A percentile compares a stretch with the other conserved stretches of the same genome.
These are phyloP conservation scores for Hybognathus amarus DNA, from an alignment of 2,797 vertebrate species.

Conservation along the genomic window DNA sequence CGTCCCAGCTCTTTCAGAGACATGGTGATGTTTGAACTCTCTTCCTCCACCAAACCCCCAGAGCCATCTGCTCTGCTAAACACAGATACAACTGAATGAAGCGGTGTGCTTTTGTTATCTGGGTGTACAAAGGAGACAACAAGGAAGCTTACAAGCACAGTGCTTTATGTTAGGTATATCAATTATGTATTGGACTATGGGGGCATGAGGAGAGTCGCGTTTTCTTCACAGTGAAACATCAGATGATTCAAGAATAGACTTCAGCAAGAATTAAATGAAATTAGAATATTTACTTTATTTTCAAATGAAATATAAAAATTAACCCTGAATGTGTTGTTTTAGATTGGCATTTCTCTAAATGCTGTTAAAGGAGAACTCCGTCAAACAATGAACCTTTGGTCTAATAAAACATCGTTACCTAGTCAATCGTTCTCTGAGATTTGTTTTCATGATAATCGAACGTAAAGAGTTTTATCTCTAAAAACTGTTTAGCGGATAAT, in stretches of 20 bases:
- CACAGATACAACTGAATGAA: slow-evolving; percentile 34
- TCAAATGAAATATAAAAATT: background rate
- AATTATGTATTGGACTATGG: slow-evolving; percentile 49
- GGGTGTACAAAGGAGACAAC: background rate
- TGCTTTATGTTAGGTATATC: slow-evolving; percentile 48
- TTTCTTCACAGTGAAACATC: background rate
- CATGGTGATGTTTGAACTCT: slow-evolving; percentile 53
- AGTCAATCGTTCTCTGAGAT: too few species aligned
- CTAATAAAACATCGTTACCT: too few species aligned
- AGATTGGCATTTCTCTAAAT: background rate
- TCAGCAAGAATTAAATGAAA: background rate
- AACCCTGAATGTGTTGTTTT: background rate
- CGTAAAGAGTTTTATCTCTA: too few species aligned
- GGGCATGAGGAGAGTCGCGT: slow-evolving; percentile 16
- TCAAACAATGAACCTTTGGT: too few species aligned
- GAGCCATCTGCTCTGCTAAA: slow-evolving; percentile 36
- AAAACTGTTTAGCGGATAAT: too few species aligned
- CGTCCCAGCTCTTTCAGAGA: slow-evolving; percentile 35
- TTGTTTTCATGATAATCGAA: too few species aligned
- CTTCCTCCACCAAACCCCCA: slow-evolving; percentile 31
- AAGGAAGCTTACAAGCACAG: slow-evolving; percentile 6
- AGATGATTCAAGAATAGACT: background rate
- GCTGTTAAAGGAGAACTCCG: too few species aligned
- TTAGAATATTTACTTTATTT: background rate
- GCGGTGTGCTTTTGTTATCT: slow-evolving; percentile 21